These are phyloP conservation scores for Scaptomyza reducta DNA, from an alignment of 2,888 invertebrate genomes.

Conservation along the genomic window DNA sequence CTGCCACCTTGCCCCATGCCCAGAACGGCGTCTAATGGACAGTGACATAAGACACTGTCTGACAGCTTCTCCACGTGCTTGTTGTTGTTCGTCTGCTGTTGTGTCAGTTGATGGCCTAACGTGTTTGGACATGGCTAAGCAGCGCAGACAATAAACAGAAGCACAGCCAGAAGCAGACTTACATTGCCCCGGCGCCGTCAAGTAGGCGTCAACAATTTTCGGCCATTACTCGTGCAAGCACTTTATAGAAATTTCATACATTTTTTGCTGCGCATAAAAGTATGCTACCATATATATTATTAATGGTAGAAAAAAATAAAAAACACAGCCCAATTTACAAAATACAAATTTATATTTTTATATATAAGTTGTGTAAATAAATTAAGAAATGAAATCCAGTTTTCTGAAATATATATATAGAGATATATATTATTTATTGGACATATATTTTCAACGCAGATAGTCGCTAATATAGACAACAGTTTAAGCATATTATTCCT, in stretches of 20 bases:
- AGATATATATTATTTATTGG: neutral
- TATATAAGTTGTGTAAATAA: no score
- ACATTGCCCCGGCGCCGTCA: constrained; percentile 35
- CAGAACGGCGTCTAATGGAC: constrained; percentile 63
- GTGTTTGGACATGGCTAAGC: constrained; percentile 70
- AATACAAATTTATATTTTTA: neutral
- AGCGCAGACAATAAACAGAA: constrained; percentile 50
- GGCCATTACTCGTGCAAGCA: constrained; percentile 37
- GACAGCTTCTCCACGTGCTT: constrained; percentile 51
- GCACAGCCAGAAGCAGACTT: constrained; percentile 15
- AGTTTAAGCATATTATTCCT: neutral
- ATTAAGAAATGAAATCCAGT: no score
- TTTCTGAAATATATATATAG: no score
- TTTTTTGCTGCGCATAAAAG: constrained; percentile 43
- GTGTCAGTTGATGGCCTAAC: constrained; percentile 63
- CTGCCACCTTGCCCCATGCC: neutral
- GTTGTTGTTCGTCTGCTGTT: constrained; percentile 28
- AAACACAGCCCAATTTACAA: constrained; percentile 4
- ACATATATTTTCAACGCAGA: neutral
- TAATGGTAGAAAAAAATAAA: constrained; percentile 21
- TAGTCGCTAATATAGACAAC: neutral
- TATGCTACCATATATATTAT: constrained; percentile 37
- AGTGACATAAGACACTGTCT: constrained; percentile 73
- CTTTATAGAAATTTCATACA: constrained; percentile 44
- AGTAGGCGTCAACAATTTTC: constrained; percentile 58